Percentiles rank a stretch among this genome's conserved stretches.
These are phyloP conservation scores for Muntiacus muntjak DNA, from an alignment of 2,113 vertebrate species.

Conservation along the genomic window DNA sequence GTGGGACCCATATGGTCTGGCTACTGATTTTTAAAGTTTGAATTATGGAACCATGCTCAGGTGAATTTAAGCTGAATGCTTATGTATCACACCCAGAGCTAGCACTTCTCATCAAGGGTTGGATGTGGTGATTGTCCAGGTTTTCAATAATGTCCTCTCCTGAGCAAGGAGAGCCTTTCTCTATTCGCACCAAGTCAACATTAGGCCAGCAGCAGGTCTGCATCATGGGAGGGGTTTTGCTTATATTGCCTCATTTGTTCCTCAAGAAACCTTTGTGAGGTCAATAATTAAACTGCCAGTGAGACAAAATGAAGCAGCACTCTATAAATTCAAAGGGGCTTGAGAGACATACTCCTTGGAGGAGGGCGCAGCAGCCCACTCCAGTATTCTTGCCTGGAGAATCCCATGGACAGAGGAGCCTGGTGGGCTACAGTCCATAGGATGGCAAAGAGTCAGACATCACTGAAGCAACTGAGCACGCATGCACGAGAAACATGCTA, in stretches of 20 bases:
- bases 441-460: background rate
- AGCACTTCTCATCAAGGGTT: background rate
- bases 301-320: background rate
- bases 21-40: background rate
- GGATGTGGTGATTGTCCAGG: background rate
- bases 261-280: background rate
- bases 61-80: background rate
- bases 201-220: no score
- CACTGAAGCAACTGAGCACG: background rate
- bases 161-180: background rate
- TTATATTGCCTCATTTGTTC: background rate
- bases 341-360: background rate
- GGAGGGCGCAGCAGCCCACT: background rate
- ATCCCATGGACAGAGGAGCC: background rate
- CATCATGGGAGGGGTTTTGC: background rate
- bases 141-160: background rate
- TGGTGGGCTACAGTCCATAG: background rate
- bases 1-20: background rate
- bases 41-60: background rate
- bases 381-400: background rate
- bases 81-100: background rate
- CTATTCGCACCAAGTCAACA: background rate
- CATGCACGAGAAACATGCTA: background rate
- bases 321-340: background rate
- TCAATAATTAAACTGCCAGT: background rate